Percentiles rank a stretch among this genome's conserved stretches.
Evolutionary conservation across 2,797 vertebrate species (phyloP).

Genomic region (Pteropus rufus): DNA sequence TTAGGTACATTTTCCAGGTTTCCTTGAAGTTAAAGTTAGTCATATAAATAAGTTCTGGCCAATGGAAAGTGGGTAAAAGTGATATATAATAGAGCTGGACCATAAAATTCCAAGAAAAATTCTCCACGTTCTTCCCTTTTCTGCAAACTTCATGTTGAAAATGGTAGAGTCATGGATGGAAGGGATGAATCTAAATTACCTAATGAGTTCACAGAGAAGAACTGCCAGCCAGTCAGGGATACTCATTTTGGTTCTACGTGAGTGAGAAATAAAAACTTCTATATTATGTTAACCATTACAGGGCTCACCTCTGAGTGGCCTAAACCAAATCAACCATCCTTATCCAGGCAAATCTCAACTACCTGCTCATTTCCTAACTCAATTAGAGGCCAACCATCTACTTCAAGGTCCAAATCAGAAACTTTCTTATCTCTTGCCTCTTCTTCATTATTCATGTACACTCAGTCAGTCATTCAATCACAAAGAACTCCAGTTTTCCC

Average conservation of each 20-base stretch:
- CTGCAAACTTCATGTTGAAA: background rate
- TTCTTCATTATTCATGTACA: background rate
- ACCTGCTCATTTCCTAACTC: background rate
- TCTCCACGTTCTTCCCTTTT: background rate
- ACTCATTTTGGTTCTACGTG: background rate
- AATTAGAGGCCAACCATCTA: background rate
- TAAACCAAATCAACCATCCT: background rate
- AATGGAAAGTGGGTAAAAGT: background rate
- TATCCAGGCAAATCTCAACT: background rate
- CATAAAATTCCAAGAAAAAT: background rate
- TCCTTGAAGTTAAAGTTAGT: background rate
- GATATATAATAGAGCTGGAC: background rate
- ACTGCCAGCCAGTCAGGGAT: background rate
- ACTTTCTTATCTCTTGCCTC: background rate
- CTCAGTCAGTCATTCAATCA: background rate
- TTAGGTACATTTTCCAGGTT: background rate
- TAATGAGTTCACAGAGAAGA: background rate
- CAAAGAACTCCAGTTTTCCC: background rate
- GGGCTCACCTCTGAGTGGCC: background rate
- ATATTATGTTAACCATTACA: background rate
- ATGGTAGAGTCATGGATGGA: background rate
- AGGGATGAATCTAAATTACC: background rate
- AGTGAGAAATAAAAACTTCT: background rate
- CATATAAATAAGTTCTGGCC: background rate
- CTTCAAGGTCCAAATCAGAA: background rate